A percentile compares a stretch with the other conserved stretches of the same genome.
Evolutionary conservation across 2,797 vertebrate species (phyloP).

Genomic region (Chelonia mydas): DNA sequence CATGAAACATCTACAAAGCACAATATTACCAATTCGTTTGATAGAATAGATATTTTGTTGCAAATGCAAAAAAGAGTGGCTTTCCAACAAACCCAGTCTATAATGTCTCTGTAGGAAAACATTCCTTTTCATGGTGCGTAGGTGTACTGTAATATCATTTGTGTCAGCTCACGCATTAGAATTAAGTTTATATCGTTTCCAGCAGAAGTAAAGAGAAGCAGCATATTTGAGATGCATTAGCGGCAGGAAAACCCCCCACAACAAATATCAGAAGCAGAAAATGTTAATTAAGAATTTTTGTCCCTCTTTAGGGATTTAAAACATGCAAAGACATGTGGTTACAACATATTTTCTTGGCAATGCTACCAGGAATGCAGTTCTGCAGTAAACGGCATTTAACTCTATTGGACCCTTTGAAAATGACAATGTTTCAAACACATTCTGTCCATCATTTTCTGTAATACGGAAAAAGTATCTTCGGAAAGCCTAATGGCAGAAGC

Average conservation of each 20-base stretch:
- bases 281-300: not conserved
- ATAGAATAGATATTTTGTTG: not conserved
- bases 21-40: not conserved
- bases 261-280: not conserved
- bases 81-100: not conserved
- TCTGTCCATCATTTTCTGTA: not conserved
- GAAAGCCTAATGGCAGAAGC: not conserved
- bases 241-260: not conserved
- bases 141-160: not conserved
- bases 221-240: not conserved
- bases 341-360: not conserved
- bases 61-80: not conserved
- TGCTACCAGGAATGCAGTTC: not conserved
- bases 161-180: not conserved
- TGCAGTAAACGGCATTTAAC: not conserved
- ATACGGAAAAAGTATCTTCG: not conserved
- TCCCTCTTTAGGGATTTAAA: constrained; percentile 4
- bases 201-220: not conserved
- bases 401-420: not conserved
- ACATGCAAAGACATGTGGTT: not conserved
- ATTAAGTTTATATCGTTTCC: not conserved
- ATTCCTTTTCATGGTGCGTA: accelerated
- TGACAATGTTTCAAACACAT: not conserved
- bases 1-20: not conserved
- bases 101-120: not conserved